Conservation (phyloP, 2,113 vertebrate species). For the Nothocercus nigrocapillus region DNA sequence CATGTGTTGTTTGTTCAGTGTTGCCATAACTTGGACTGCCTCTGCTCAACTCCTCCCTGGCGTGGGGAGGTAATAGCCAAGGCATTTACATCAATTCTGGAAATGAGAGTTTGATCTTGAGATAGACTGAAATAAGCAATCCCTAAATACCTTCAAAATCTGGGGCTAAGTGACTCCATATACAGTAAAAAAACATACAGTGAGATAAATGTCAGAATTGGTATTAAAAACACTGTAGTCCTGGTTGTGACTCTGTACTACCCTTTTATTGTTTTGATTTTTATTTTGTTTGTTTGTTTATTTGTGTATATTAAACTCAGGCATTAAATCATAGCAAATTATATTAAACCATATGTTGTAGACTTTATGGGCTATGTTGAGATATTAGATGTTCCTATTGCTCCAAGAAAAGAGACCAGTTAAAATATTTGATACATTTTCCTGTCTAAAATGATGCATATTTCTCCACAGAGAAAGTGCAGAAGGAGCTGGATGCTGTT, state of each 20-base stretch:
- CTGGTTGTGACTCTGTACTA: neutral
- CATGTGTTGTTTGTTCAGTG: neutral
- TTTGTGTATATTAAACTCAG: neutral
- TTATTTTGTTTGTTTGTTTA: neutral
- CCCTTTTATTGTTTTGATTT: neutral
- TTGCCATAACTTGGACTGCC: neutral
- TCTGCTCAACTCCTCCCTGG: neutral
- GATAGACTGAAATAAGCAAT: neutral
- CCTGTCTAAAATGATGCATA: neutral
- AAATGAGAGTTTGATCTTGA: neutral
- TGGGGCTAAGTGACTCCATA: neutral
- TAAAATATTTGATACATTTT: neutral
- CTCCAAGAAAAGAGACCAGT: neutral
- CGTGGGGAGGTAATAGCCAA: neutral
- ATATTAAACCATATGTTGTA: neutral
- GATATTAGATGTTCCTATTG: neutral
- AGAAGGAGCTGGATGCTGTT: slow-evolving; percentile 65
- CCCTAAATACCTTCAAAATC: neutral
- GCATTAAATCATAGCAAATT: neutral
- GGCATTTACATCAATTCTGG: neutral
- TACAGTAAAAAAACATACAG: neutral
- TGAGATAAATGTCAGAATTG: neutral
- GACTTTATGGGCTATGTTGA: neutral
- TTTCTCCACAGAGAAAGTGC: slow-evolving; percentile 57
- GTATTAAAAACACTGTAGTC: neutral